Conservation (phyloP, 2,797 vertebrate species). For the Gymnocypris eckloni region DNA sequence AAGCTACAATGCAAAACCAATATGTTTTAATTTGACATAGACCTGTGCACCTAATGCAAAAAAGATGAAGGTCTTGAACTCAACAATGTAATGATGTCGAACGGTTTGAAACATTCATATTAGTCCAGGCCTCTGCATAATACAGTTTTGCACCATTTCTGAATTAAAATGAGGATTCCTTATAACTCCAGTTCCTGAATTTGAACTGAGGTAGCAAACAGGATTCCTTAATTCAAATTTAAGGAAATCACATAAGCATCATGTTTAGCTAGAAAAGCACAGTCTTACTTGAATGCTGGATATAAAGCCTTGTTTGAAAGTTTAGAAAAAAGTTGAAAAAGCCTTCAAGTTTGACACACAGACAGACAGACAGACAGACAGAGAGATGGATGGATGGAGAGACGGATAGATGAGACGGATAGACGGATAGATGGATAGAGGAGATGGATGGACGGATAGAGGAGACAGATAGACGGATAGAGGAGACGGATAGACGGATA, state of each 20-base stretch:
- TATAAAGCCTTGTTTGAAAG: background rate
- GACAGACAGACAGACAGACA: background rate
- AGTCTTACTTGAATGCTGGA: background rate
- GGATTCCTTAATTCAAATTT: background rate
- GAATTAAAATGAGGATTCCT: background rate
- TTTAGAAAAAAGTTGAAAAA: background rate
- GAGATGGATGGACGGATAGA: too few species aligned
- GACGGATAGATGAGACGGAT: background rate
- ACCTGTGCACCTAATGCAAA: background rate
- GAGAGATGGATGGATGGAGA: background rate
- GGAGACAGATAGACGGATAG: too few species aligned
- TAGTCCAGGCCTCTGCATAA: background rate
- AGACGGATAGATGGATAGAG: too few species aligned
- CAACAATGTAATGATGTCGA: background rate
- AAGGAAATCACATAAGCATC: background rate
- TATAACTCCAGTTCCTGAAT: background rate
- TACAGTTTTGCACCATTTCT: background rate
- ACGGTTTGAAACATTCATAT: background rate
- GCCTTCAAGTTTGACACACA: background rate
- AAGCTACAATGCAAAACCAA: conserved; percentile 11
- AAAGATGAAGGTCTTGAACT: conserved; percentile 2
- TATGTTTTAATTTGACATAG: background rate
- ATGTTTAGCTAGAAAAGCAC: background rate
- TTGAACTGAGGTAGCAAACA: background rate
- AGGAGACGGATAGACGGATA: too few species aligned